A percentile compares a stretch with the other conserved stretches of the same genome.
phyloP scores from a whole-genome alignment of 2,888 invertebrate genomes.

The Odontocolon sp. region DNA sequence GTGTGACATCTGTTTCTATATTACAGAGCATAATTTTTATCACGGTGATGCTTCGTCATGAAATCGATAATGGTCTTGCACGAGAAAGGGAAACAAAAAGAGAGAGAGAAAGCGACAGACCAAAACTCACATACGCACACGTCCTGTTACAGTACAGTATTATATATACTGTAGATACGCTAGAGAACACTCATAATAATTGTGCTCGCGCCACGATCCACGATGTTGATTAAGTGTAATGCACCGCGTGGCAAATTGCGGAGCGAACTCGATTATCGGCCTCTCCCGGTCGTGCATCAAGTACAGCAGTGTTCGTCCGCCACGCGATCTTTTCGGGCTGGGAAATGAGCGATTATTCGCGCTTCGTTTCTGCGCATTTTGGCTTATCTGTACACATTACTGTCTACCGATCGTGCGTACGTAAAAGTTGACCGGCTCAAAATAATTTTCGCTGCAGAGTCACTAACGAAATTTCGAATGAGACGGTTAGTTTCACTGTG shows the following conservation, averaged over 20 bases:
- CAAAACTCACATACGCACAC: too few species aligned
- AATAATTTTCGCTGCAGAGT: too few species aligned
- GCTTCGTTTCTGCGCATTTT: not conserved
- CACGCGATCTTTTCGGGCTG: slow-evolving; percentile 36
- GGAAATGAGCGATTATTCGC: slow-evolving; percentile 48
- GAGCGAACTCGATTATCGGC: slow-evolving; percentile 54
- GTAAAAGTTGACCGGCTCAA: not conserved
- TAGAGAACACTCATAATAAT: slow-evolving; percentile 47
- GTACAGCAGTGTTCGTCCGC: slow-evolving; percentile 17
- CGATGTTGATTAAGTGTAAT: slow-evolving; percentile 58
- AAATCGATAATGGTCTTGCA: slow-evolving; percentile 28
- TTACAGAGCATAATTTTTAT: slow-evolving; percentile 3
- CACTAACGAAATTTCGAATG: too few species aligned
- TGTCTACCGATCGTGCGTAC: too few species aligned
- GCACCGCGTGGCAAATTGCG: slow-evolving; percentile 57
- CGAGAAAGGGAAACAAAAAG: slow-evolving; percentile 9
- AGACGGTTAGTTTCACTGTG: not conserved
- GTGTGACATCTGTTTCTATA: not conserved
- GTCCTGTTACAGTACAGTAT: too few species aligned
- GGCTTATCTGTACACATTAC: not conserved
- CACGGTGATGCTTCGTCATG: not conserved
- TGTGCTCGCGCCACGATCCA: slow-evolving; percentile 48
- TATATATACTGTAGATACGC: not conserved
- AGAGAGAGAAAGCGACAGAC: too few species aligned
- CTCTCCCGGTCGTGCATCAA: slow-evolving; percentile 16